Evolutionary conservation across 2,113 vertebrate species (phyloP).

Genomic region (Papio anubis): DNA sequence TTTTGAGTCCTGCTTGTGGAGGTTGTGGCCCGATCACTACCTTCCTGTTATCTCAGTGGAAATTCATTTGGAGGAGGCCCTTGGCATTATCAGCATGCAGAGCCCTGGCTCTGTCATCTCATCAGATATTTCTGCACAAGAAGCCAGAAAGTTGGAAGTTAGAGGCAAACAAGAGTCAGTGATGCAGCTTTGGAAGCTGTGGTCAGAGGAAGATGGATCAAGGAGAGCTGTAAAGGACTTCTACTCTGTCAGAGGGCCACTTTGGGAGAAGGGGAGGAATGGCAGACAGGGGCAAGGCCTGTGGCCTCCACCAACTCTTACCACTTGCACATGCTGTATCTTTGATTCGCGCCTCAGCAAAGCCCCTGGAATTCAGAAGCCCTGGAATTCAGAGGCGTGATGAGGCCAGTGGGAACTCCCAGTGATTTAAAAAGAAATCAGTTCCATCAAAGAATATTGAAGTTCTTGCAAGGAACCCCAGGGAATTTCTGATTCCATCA

Average conservation of each 20-base stretch:
- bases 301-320: background rate
- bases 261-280: background rate
- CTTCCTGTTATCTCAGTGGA: background rate
- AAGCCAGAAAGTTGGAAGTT: slow-evolving; percentile 9
- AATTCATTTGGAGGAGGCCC: background rate
- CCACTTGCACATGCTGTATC: background rate
- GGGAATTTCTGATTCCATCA: background rate
- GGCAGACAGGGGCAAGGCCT: background rate
- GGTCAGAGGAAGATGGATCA: background rate
- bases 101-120: background rate
- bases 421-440: background rate
- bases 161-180: background rate
- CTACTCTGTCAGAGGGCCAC: background rate
- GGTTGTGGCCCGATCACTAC: background rate
- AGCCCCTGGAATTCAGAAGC: background rate
- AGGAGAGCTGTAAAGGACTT: background rate
- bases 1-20: background rate
- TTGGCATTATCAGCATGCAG: background rate
- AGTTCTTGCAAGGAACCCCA: background rate
- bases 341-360: background rate
- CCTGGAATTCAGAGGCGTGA: background rate
- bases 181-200: background rate
- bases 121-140: background rate
- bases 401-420: background rate
- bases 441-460: background rate